A percentile compares a stretch with the other conserved stretches of the same genome.
These are phyloP conservation scores for Helarctos malayanus DNA, from an alignment of 2,797 vertebrate genomes.

Conservation along the genomic window DNA sequence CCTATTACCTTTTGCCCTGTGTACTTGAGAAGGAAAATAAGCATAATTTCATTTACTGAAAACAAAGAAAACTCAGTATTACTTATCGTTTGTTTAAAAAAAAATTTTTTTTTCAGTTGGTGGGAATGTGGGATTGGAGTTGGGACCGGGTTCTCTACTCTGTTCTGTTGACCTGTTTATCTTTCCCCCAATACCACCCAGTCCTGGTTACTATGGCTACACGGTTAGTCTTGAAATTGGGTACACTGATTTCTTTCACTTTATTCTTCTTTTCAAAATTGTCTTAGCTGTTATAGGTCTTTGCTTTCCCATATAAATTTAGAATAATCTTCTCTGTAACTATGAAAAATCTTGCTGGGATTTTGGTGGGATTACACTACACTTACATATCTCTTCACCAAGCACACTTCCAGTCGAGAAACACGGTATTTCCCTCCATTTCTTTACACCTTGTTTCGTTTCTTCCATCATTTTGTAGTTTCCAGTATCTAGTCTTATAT, in stretches of 20 bases:
- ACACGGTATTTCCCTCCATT: neutral
- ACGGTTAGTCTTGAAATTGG: neutral
- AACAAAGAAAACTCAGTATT: neutral
- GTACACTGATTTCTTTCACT: neutral
- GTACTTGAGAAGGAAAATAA: neutral
- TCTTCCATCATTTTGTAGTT: neutral
- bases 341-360: neutral
- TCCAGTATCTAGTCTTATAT: neutral
- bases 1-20: neutral
- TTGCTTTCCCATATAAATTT: neutral
- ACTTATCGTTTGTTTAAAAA: neutral
- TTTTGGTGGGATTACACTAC: neutral
- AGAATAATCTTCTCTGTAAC: neutral
- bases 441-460: no score
- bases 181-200: neutral
- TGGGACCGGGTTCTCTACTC: neutral
- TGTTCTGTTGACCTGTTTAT: no score
- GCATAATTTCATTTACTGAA: neutral
- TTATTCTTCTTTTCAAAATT: neutral
- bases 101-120: neutral
- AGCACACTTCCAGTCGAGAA: no score
- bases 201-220: neutral
- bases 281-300: neutral
- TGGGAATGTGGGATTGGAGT: neutral
- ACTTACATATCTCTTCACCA: neutral